These are phyloP conservation scores for Boleophthalmus pectinirostris DNA, from an alignment of 2,113 vertebrate genomes.

Conservation along the genomic window DNA sequence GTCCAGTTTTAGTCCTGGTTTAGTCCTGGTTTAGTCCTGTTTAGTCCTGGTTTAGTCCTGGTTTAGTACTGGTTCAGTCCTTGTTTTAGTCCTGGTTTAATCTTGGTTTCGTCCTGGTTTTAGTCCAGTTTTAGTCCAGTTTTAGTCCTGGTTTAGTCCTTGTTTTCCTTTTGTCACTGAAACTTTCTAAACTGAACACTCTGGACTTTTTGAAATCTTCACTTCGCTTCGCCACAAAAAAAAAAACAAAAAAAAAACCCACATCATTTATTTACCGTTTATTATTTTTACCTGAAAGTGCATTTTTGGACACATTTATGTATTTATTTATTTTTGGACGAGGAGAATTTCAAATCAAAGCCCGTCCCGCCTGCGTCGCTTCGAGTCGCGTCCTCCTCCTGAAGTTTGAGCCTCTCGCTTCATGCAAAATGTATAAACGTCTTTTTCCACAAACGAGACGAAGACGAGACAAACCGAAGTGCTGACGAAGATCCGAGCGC, in stretches of 20 bases:
- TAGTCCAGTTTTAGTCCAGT: not conserved
- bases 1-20: no score
- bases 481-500: no score
- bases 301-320: constrained; percentile 6
- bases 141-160: not conserved
- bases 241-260: no score
- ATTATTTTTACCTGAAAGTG: constrained; percentile 15
- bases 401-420: no score
- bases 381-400: no score
- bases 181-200: constrained; percentile 8
- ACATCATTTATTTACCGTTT: constrained; percentile 32
- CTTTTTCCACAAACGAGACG: no score
- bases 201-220: constrained; percentile 3
- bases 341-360: constrained; percentile 16
- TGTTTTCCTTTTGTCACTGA: constrained; percentile 7
- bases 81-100: not conserved
- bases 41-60: no score
- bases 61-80: not conserved
- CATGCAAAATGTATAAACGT: no score
- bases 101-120: not conserved
- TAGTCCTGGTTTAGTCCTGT: no score
- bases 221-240: constrained; percentile 4
- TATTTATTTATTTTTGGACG: not conserved
- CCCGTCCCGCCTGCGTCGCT: not conserved
- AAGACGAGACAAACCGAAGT: no score